Conservation (phyloP, 2,888 invertebrate species). For the Drosophila kokeensis region DNA sequence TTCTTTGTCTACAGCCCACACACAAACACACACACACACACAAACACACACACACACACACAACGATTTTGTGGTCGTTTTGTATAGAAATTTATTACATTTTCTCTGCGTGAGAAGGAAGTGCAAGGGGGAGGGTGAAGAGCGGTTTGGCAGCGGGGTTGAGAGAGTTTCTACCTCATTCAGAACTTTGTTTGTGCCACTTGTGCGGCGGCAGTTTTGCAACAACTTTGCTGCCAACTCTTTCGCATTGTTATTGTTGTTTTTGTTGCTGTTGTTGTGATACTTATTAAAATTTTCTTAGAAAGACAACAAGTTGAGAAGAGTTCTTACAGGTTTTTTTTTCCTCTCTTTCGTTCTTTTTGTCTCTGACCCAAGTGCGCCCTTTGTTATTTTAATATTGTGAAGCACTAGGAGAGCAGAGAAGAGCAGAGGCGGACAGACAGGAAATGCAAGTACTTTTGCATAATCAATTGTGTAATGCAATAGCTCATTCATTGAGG, state of each 20-base stretch:
- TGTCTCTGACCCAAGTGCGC: slow-evolving; percentile 55
- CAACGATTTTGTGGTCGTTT: slow-evolving; percentile 71
- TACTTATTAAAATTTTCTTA: slow-evolving; percentile 66
- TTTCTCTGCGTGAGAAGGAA: slow-evolving; percentile 48
- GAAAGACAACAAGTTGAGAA: slow-evolving; percentile 49
- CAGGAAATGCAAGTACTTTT: slow-evolving; percentile 46
- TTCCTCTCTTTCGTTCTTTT: slow-evolving; percentile 20
- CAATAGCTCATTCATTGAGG: slow-evolving; percentile 59
- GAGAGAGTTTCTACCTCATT: slow-evolving; percentile 55
- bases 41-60: slow-evolving; percentile 24
- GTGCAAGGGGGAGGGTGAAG: neutral
- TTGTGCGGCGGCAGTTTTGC: slow-evolving; percentile 60
- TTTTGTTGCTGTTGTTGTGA: slow-evolving; percentile 35
- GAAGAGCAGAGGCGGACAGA: slow-evolving; percentile 7
- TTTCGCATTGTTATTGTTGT: slow-evolving; percentile 40
- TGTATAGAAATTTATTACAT: slow-evolving; percentile 76
- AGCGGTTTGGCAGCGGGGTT: neutral
- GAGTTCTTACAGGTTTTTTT: slow-evolving; percentile 32
- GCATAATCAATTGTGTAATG: slow-evolving; percentile 67
- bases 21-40: slow-evolving; percentile 23
- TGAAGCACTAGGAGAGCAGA: neutral
- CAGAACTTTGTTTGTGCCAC: slow-evolving; percentile 61
- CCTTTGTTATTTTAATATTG: slow-evolving; percentile 62
- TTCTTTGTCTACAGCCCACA: slow-evolving; percentile 62
- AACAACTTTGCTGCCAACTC: slow-evolving; percentile 57